These are phyloP conservation scores for Pandemis cinnamomeana DNA, from an alignment of 2,888 invertebrate species.

Conservation along the genomic window DNA sequence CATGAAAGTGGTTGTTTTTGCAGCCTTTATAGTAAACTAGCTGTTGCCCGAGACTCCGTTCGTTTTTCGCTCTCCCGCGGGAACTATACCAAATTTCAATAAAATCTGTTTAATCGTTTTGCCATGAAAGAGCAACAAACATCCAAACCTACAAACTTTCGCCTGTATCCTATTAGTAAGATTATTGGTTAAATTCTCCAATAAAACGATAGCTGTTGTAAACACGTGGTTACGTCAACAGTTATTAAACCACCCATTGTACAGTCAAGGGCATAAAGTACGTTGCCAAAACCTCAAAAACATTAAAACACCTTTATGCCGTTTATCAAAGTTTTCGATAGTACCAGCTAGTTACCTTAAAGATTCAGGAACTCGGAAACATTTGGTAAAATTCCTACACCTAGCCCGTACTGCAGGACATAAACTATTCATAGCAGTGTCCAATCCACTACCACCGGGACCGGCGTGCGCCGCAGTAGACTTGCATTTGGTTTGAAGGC, in stretches of 20 bases:
- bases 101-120: too few relatives aligned
- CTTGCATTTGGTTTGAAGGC: slow-evolving; percentile 30
- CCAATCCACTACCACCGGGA: slow-evolving; percentile 38
- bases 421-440: slow-evolving; percentile 35
- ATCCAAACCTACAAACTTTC: too few relatives aligned
- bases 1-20: slow-evolving; percentile 26
- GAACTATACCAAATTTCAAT: too few relatives aligned
- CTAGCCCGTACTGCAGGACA: slow-evolving; percentile 15
- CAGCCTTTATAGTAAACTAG: not conserved
- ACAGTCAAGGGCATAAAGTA: too few relatives aligned
- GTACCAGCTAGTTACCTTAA: not conserved
- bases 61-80: too few relatives aligned
- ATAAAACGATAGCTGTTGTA: not conserved
- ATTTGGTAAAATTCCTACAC: slow-evolving; percentile 24
- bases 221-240: too few relatives aligned
- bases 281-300: too few relatives aligned
- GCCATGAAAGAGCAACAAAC: too few relatives aligned
- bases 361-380: slow-evolving; percentile 6
- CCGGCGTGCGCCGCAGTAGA: slow-evolving; percentile 12
- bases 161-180: too few relatives aligned
- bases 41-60: too few relatives aligned
- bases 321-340: not conserved
- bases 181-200: not conserved
- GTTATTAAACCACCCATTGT: too few relatives aligned
- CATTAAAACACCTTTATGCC: too few relatives aligned